Evolutionary conservation across 2,888 invertebrate genomes (phyloP), one percentile per base, ranked within the genome.

Genomic region (Ellobium chinense): DNA sequence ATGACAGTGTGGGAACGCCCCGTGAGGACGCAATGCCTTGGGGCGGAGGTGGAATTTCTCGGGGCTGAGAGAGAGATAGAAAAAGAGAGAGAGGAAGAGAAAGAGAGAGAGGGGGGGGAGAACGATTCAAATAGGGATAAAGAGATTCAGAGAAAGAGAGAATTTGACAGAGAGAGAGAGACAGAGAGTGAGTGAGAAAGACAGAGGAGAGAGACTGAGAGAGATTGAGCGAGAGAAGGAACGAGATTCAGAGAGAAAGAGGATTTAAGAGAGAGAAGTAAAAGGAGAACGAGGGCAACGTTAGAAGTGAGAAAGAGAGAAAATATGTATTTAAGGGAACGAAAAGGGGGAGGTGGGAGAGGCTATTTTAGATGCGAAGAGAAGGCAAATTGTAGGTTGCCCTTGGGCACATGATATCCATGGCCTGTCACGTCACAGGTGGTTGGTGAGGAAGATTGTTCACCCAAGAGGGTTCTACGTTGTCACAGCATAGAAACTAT

Each of bases 11-110:
- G n/a, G n/a, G n/a, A n/a, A n/a, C n/a, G n/a, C n/a, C n/a, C n/a
- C n/a, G n/a, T n/a, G n/a, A n/a, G n/a, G n/a, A n/a, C n/a, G n/a
- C n/a, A n/a, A n/a, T n/a, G n/a, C n/a, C n/a, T n/a, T n/a, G n/a
- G n/a, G n/a, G n/a, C n/a, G n/a, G n/a, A n/a, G n/a, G n/a, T n/a
- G n/a, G n/a, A n/a, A n/a, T n/a, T n/a, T n/a, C n/a, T n/a, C n/a
- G 60, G 29, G 63, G 34, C 1, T 9, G 60, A 36, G 18, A 73
- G 34, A 58, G 29, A 72, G 58, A 72, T 29, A 74, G 37, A 74
- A n/a, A 74, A 36, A 74, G 34, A 74, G 62, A 74, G 34, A 74
- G 62, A 74, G 34, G 63, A 36, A 74, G 34, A 74, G 37, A 62
- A n/a, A 74, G 62, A 74, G n/a, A 74, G 62, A 58, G 56, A 56